Evolutionary conservation across 2,888 invertebrate species (phyloP).

Genomic region (Drosophila anomalata): DNA sequence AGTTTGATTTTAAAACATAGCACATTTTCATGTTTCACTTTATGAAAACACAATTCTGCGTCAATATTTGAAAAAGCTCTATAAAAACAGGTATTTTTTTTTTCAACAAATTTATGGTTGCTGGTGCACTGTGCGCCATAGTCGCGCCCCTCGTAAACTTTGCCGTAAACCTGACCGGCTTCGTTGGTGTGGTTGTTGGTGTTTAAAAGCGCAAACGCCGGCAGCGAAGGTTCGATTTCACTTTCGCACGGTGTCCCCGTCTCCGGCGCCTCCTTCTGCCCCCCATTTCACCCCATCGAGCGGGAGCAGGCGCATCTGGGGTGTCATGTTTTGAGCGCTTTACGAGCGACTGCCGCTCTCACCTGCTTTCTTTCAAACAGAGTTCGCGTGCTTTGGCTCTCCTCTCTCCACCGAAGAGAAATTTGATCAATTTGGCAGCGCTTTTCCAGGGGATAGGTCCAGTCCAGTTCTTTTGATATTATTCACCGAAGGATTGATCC

Average conservation of each 20-base stretch:
- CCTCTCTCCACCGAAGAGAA: constrained; percentile 16
- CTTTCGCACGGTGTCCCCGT: constrained; percentile 78
- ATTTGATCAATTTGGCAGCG: constrained; percentile 11
- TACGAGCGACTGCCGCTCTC: constrained; percentile 53
- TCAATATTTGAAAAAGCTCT: not conserved
- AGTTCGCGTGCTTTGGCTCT: constrained; percentile 34
- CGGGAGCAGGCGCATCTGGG: constrained; percentile 55
- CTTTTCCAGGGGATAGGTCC: constrained; percentile 15
- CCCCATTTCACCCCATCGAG: constrained; percentile 10
- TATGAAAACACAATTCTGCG: not conserved
- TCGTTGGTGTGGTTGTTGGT: constrained; percentile 49
- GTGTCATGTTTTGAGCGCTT: constrained; percentile 61
- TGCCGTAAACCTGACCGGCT: constrained; percentile 62
- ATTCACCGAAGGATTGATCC: not conserved
- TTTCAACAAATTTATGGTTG: not conserved
- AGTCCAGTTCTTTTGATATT: not conserved
- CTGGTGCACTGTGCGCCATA: constrained; percentile 26
- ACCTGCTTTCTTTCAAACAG: constrained; percentile 69
- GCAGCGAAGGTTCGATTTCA: constrained; percentile 80
- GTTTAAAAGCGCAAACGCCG: constrained; percentile 71
- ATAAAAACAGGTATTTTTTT: not conserved
- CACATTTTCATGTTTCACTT: not conserved
- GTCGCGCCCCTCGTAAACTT: constrained; percentile 56
- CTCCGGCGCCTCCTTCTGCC: constrained; percentile 16
- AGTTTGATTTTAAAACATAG: too few species aligned